phyloP scores from a whole-genome alignment of 2,113 vertebrate species.

The Alethe diademata region DNA sequence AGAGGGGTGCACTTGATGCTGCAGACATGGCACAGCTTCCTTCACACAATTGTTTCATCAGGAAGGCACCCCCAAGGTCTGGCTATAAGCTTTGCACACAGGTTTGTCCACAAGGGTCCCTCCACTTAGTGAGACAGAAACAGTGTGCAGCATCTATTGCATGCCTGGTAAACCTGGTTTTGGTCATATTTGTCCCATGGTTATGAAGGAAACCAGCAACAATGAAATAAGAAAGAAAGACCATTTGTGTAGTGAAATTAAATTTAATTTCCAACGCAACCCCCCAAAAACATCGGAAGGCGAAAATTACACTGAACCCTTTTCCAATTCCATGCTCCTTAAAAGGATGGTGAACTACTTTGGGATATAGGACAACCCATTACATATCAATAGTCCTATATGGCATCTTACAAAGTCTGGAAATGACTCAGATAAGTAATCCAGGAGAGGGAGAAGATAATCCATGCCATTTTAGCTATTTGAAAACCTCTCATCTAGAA shows the following conservation, averaged over 20 bases:
- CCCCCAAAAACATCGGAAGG: neutral
- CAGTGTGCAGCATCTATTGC: neutral
- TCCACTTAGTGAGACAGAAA: neutral
- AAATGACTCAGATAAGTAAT: neutral
- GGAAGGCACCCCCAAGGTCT: neutral
- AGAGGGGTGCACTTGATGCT: neutral
- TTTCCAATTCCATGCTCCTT: neutral
- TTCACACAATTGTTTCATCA: neutral
- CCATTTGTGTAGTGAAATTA: neutral
- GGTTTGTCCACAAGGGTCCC: neutral
- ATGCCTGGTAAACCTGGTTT: neutral
- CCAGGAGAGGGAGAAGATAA: neutral
- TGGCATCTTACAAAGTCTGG: neutral
- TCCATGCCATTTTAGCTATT: neutral
- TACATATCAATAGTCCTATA: neutral
- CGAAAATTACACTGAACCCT: neutral
- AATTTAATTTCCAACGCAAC: neutral
- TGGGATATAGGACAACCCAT: neutral
- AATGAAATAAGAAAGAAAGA: neutral
- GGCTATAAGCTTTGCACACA: neutral
- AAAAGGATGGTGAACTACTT: neutral
- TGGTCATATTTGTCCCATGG: accelerated
- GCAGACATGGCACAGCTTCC: neutral
- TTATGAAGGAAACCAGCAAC: neutral
- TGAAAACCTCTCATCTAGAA: neutral